A percentile compares a stretch with the other conserved stretches of the same genome.
Evolutionary conservation across 2,888 invertebrate species (phyloP).

Genomic region (Campoplex capitator): DNA sequence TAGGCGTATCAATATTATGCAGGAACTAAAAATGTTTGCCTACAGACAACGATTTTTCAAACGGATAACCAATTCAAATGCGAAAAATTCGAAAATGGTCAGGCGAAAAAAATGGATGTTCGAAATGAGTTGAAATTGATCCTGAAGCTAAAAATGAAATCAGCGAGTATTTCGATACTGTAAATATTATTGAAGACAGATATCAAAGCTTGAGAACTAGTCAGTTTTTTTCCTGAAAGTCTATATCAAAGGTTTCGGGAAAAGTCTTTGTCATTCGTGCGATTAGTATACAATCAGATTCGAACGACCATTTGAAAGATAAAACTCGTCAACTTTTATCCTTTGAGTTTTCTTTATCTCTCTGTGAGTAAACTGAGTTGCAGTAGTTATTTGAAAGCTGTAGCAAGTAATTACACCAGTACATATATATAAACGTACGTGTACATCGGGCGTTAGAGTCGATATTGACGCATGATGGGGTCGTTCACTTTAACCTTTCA

Average conservation of each 20-base stretch:
- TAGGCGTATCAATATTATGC: neutral
- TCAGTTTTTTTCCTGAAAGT: neutral
- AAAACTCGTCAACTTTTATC: constrained; percentile 16
- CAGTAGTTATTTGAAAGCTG: constrained; percentile 1
- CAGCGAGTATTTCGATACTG: neutral
- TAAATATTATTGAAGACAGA: neutral
- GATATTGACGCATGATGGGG: constrained; percentile 60
- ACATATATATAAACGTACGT: neutral
- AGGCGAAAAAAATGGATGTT: no score
- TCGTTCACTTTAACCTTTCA: constrained; percentile 71
- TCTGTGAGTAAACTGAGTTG: neutral
- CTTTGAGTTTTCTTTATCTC: constrained; percentile 23
- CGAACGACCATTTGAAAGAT: neutral
- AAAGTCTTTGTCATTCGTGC: neutral
- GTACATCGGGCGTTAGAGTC: neutral
- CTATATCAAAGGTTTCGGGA: neutral
- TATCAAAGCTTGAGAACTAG: neutral
- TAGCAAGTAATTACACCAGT: neutral
- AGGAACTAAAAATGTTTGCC: neutral
- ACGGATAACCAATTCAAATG: neutral
- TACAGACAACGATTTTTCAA: neutral
- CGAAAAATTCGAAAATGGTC: neutral
- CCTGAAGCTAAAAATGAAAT: neutral
- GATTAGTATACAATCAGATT: neutral
- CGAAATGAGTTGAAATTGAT: neutral